These are phyloP conservation scores for Eupristina koningsbergeri DNA, from an alignment of 1,140 invertebrate species.

Conservation along the genomic window DNA sequence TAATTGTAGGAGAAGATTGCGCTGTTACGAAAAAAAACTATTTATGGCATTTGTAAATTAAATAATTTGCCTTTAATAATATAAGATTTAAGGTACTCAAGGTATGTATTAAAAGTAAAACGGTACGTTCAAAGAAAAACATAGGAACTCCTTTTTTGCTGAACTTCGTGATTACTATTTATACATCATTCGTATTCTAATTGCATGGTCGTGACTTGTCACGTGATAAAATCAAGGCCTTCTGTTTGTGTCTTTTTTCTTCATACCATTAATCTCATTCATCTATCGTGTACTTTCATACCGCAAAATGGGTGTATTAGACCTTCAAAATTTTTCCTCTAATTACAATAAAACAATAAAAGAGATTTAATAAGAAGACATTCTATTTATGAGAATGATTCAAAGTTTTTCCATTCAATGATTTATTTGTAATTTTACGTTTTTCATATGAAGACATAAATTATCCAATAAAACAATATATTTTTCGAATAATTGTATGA, in stretches of 20 bases:
- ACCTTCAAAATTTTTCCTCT: slow-evolving; percentile 41
- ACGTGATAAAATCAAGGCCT: slow-evolving; percentile 53
- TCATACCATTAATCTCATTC: slow-evolving; percentile 38
- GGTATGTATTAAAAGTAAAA: slow-evolving; percentile 27
- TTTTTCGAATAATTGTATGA: neutral
- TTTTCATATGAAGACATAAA: slow-evolving; percentile 14
- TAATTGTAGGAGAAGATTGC: neutral
- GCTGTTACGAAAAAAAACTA: neutral
- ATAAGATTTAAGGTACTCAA: slow-evolving; percentile 1
- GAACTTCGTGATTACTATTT: slow-evolving; percentile 25
- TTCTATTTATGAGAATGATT: slow-evolving; percentile 50
- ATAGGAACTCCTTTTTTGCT: neutral
- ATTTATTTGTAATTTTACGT: slow-evolving; percentile 40
- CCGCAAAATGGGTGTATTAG: slow-evolving; percentile 36
- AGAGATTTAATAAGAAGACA: slow-evolving; percentile 40
- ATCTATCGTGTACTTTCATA: slow-evolving; percentile 43
- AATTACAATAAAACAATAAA: slow-evolving; percentile 45
- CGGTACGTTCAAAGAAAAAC: slow-evolving; percentile 5
- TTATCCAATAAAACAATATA: slow-evolving; percentile 31
- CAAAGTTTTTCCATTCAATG: slow-evolving; percentile 14
- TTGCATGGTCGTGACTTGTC: slow-evolving; percentile 50
- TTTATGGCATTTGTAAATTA: slow-evolving; percentile 18
- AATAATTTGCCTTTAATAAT: slow-evolving; percentile 41
- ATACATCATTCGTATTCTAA: slow-evolving; percentile 49
- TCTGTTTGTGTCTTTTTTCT: slow-evolving; percentile 37